Conservation (phyloP, 2,888 invertebrate genomes). For the Creontiades dilutus region DNA sequence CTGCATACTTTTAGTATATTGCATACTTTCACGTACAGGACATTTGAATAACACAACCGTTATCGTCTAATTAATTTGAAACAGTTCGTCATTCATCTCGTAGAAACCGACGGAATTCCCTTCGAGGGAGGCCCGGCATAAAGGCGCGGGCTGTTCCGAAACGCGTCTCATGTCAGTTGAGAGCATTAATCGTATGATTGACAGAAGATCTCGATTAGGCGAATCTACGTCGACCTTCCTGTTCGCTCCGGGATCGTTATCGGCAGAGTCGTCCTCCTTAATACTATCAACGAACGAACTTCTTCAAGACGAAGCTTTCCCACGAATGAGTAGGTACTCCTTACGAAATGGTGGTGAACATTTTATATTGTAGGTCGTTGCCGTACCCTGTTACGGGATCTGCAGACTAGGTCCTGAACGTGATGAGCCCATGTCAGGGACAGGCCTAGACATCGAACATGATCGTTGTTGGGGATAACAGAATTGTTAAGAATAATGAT, state of each 20-base stretch:
- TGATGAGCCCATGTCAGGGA: too few species aligned
- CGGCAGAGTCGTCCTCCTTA: not conserved
- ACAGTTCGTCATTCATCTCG: conserved; percentile 2
- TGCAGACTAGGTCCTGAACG: too few species aligned
- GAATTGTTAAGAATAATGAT: too few species aligned
- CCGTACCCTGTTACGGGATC: too few species aligned
- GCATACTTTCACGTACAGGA: too few species aligned
- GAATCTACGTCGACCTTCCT: conserved; percentile 20
- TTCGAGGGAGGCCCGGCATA: not conserved
- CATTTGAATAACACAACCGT: too few species aligned
- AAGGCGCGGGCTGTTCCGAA: not conserved
- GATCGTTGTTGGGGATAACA: too few species aligned
- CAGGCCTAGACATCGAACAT: too few species aligned
- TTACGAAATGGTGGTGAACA: not conserved
- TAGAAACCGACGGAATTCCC: not conserved
- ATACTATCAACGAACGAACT: not conserved
- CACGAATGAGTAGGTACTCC: not conserved
- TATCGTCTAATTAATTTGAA: not conserved
- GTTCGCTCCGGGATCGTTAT: not conserved
- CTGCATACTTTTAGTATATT: too few species aligned
- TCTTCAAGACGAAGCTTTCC: not conserved
- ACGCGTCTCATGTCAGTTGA: not conserved
- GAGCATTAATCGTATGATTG: conserved; percentile 6
- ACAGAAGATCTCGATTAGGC: conserved; percentile 2
- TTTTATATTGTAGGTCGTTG: too few species aligned